phyloP scores from a whole-genome alignment of 2,888 invertebrate genomes.

The Mesorhabditis sp. region DNA sequence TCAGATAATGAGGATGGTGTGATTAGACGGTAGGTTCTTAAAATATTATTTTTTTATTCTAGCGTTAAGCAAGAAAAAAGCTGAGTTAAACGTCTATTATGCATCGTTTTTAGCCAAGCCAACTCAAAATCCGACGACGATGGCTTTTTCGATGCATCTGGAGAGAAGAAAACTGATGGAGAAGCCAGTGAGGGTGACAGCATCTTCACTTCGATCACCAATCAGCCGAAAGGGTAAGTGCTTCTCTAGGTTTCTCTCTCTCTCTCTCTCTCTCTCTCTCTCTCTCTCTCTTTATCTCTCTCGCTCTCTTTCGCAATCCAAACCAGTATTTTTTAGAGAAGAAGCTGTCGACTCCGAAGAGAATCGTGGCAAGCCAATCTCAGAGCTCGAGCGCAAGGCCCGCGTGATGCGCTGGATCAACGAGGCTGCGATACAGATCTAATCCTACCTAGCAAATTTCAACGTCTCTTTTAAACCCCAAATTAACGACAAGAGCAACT shows the following conservation, averaged over 20 bases:
- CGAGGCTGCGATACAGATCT: neutral
- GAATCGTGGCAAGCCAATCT: slow-evolving; percentile 6
- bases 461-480: too few species aligned
- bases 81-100: too few species aligned
- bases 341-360: neutral
- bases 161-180: neutral
- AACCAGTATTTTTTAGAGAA: too few species aligned
- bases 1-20: neutral
- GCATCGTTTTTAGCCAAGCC: neutral
- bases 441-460: too few species aligned
- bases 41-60: too few species aligned
- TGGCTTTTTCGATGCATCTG: neutral
- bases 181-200: slow-evolving; percentile 1
- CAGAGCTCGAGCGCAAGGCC: neutral
- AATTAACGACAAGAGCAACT: too few species aligned
- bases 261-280: too few species aligned
- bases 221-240: slow-evolving; percentile 2
- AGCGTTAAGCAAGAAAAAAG: too few species aligned
- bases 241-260: too few species aligned
- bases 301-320: too few species aligned
- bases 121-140: neutral
- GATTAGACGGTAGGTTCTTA: neutral
- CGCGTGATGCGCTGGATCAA: slow-evolving; percentile 6
- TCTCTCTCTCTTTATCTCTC: too few species aligned
- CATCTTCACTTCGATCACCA: neutral